Percentiles rank a stretch among this genome's conserved stretches.
These are phyloP conservation scores for Emydoidea blandingii DNA, from an alignment of 2,797 vertebrate species.

Conservation along the genomic window DNA sequence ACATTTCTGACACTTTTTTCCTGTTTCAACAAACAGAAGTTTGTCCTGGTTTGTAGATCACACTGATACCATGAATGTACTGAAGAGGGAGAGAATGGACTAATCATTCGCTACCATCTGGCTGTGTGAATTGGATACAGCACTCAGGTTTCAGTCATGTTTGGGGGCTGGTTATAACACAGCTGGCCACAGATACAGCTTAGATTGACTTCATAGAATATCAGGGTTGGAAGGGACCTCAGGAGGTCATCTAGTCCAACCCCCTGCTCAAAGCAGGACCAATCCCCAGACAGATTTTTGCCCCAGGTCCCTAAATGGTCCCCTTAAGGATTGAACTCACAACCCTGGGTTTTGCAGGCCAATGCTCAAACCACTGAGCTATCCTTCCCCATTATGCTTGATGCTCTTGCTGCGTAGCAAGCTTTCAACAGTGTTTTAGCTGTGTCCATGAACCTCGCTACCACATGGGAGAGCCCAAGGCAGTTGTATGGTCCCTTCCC, in stretches of 20 bases:
- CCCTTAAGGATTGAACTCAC: too few relatives aligned
- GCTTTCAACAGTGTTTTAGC: neutral
- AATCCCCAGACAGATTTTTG: too few relatives aligned
- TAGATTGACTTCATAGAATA: neutral
- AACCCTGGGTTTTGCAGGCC: too few relatives aligned
- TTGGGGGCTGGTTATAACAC: neutral
- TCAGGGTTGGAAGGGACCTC: too few relatives aligned
- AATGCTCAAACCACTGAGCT: too few relatives aligned
- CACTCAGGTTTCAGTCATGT: neutral
- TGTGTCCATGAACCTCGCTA: neutral
- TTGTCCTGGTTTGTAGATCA: too few relatives aligned
- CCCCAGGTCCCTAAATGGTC: too few relatives aligned
- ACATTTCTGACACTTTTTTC: accelerated
- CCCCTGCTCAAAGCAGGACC: too few relatives aligned
- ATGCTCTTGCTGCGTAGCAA: neutral
- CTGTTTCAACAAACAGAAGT: too few relatives aligned
- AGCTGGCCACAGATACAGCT: neutral
- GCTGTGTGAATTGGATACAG: neutral
- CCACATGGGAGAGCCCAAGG: neutral
- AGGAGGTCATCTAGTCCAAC: too few relatives aligned
- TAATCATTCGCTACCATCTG: accelerated
- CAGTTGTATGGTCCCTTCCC: neutral
- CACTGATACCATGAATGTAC: neutral
- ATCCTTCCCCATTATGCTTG: neutral
- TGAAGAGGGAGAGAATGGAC: neutral